These are phyloP conservation scores for Zaprionus ornatus DNA, from an alignment of 1,140 invertebrate genomes.

Conservation along the genomic window DNA sequence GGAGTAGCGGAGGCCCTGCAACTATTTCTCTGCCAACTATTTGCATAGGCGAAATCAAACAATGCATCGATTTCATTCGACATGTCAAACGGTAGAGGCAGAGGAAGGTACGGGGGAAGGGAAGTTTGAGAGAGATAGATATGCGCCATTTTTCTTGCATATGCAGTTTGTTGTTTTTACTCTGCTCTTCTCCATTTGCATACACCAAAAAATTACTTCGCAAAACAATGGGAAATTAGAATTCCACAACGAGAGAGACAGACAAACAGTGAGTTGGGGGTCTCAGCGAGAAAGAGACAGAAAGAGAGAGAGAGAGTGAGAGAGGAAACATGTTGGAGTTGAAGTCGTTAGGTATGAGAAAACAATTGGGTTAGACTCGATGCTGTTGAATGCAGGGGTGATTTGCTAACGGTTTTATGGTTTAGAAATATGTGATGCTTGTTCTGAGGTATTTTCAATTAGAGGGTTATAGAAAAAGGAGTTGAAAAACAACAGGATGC, in stretches of 20 bases:
- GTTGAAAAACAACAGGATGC: not conserved
- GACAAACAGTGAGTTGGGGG: not conserved
- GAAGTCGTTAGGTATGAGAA: not conserved
- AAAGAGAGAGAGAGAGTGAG: not conserved
- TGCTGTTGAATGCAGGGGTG: not conserved
- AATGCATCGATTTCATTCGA: constrained; percentile 26
- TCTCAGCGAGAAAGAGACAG: not conserved
- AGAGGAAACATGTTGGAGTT: not conserved
- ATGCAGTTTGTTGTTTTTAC: constrained; percentile 6
- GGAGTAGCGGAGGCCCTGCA: not conserved
- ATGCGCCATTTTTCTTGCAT: not conserved
- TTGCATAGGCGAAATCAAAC: constrained; percentile 44
- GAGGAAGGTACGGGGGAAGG: not conserved
- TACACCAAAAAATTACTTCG: not conserved
- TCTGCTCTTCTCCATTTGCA: not conserved
- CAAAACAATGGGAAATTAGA: not conserved
- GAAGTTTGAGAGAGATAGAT: not conserved
- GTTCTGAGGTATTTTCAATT: constrained; percentile 1
- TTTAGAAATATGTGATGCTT: not conserved
- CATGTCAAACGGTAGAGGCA: not conserved
- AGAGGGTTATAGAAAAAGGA: not conserved
- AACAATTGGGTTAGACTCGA: not conserved
- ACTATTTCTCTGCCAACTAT: constrained; percentile 20
- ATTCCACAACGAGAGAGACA: not conserved
- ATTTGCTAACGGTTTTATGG: not conserved